These are phyloP conservation scores for Megaceryle torquata DNA, from an alignment of 2,113 vertebrate species.

Conservation along the genomic window DNA sequence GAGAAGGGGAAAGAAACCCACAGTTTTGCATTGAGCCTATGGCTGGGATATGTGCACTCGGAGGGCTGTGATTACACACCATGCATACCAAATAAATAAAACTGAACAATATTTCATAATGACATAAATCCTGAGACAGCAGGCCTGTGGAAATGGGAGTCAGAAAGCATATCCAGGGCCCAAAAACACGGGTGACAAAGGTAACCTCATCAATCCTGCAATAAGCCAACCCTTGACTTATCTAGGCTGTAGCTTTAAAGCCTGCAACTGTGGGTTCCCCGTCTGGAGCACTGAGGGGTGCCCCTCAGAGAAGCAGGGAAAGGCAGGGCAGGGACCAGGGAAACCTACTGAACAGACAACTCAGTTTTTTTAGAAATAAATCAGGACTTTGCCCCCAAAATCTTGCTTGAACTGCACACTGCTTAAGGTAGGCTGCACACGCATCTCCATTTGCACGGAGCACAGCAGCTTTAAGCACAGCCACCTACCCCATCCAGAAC, in stretches of 20 bases:
- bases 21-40: slow-evolving; percentile 1
- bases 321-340: background rate
- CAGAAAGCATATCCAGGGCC: background rate
- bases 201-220: background rate
- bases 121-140: background rate
- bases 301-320: background rate
- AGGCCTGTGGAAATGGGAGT: background rate
- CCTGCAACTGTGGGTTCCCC: background rate
- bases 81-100: background rate
- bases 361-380: background rate
- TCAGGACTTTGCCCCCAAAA: background rate
- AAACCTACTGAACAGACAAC: background rate
- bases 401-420: background rate
- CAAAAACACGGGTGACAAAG: background rate
- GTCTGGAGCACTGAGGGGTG: background rate
- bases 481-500: background rate
- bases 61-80: background rate
- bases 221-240: background rate
- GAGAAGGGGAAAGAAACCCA: background rate
- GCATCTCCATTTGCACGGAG: background rate
- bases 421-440: background rate
- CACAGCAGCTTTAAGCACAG: background rate
- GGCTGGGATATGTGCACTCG: background rate
- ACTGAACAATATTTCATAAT: background rate
- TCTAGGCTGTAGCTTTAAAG: background rate